Base-by-base conservation (phyloP, 2,888 invertebrate genomes). In the Eupithecia vulgata region DNA sequence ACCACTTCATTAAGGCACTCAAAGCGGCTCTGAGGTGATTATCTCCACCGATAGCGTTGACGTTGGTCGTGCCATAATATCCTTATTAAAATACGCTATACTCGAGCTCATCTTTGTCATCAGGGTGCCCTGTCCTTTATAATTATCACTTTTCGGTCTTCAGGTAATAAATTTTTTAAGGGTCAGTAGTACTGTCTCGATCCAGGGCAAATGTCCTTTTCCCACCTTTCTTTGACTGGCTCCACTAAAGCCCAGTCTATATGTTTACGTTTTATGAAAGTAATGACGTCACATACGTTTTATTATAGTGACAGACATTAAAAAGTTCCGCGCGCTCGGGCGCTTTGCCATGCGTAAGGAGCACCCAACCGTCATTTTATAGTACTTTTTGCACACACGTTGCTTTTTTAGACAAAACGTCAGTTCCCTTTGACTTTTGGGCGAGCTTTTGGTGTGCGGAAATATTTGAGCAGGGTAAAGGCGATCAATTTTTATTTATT, bases 1-100 rank as follows among this genome's bases (percentile, higher is more conserved):
- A 88, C 87, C 89, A 90, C 90, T 92, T 92, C 90, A 91, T 93
- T 92, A 92, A 88, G 88, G 87, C 84, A 82, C 88, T 89, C 88
- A 85, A 86, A 87, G 89, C 86, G 89, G 90, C 90, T 90, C 84
- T 84, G 81, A 83, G 82, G 88, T 87, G 91, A 92, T 93, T 92
- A 93, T 90, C 90, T 86, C 85, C 84, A 80, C 82, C 84, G 90
- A 92, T 91, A 91, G 82, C 90, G 88, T 90, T 88, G 84, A 88
- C 83, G 83, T 84, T 80, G 85, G 87, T 87, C 88, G 89, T 89
- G 89, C 86, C 87, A 88, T 89, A 89, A 90, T 90, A 88, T 87
- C 13, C 64, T 35, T 40, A 89, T 88, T 89, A 87, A 89, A 87
- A 84, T 86, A 85, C 85, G 65, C 10, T 57, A 4, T 25, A 42